Base-by-base conservation (phyloP, 1,140 invertebrate species). In the Branchinecta lynchi region DNA sequence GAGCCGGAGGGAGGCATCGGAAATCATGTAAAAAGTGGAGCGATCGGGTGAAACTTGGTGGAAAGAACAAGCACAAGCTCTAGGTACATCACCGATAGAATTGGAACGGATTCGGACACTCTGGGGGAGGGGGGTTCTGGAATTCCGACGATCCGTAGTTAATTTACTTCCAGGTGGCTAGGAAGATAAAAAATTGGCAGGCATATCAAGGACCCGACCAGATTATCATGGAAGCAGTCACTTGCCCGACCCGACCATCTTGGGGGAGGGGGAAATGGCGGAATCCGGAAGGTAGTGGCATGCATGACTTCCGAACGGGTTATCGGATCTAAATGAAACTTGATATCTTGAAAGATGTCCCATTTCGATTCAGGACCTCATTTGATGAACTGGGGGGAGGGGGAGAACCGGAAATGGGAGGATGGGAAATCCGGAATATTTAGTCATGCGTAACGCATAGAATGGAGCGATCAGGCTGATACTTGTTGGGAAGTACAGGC, bases 381-480 rank as follows among this genome's bases (percentile, higher is more conserved):
- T 51, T n/a, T n/a, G n/a, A n/a, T 51, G 46, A 9, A 51, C n/a
- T 51, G 46, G 46, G 46, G 46, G 46, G 46, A 51, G n/a, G 46
- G 46, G 46, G 46, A n/a, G 46, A 51, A 51, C 46, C 46, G 46
- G 46, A 51, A 51, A 51, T n/a, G n/a, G n/a, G n/a, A n/a, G n/a
- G n/a, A n/a, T n/a, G n/a, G n/a, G n/a, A n/a, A n/a, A n/a, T n/a
- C n/a, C n/a, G n/a, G n/a, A n/a, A n/a, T n/a, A n/a, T n/a, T n/a
- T n/a, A n/a, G n/a, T 51, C 46, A 9, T 51, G 46, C 9, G n/a
- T 9, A 51, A 51, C 46, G 46, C 46, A 9, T 51, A 51, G n/a
- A 51, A n/a, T n/a, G 46, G 46, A n/a, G 46, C 9, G 46, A 51
- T 51, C n/a, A 51, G 46, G 46, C 9, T 51, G 46, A 51, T 9